phyloP scores from a whole-genome alignment of 2,797 vertebrate species.

The Poliocrania exsul region DNA sequence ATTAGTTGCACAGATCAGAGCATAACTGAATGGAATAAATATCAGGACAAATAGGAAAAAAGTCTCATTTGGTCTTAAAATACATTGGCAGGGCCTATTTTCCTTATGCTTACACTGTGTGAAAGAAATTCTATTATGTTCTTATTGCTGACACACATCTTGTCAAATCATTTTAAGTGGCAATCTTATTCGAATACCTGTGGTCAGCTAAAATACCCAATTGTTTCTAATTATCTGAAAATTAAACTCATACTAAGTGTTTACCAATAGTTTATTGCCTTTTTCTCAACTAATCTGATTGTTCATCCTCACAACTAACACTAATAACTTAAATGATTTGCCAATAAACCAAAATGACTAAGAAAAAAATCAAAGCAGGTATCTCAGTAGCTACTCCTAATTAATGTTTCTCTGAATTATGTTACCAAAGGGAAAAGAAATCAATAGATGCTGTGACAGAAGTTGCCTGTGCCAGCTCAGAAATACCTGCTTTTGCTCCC shows the following conservation, averaged over 20 bases:
- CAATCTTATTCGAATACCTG: conserved; percentile 35
- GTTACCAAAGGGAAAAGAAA: not conserved
- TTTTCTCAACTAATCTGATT: conserved; percentile 46
- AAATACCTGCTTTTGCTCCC: not conserved
- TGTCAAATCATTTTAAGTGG: conserved; percentile 48
- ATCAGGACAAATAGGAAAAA: not conserved
- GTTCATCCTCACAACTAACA: conserved; percentile 18
- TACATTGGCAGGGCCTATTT: not conserved
- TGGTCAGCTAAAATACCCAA: conserved; percentile 33
- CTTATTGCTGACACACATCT: conserved; percentile 15
- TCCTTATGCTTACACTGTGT: not conserved
- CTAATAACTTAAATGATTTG: conserved; percentile 62
- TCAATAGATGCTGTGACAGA: conserved; percentile 15
- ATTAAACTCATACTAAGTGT: conserved; percentile 39
- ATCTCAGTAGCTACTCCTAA: conserved; percentile 29
- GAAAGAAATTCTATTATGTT: not conserved
- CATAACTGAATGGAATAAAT: not conserved
- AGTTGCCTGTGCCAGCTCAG: not conserved
- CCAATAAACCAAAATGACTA: conserved; percentile 21
- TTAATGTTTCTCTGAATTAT: conserved; percentile 40
- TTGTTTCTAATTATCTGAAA: conserved; percentile 65
- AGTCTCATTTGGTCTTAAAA: not conserved
- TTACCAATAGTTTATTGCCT: conserved; percentile 58
- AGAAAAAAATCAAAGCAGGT: conserved; percentile 29
- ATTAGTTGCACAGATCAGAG: not conserved